Evolutionary conservation across 1,140 invertebrate species (phyloP).

Genomic region (Megathymus violae): DNA sequence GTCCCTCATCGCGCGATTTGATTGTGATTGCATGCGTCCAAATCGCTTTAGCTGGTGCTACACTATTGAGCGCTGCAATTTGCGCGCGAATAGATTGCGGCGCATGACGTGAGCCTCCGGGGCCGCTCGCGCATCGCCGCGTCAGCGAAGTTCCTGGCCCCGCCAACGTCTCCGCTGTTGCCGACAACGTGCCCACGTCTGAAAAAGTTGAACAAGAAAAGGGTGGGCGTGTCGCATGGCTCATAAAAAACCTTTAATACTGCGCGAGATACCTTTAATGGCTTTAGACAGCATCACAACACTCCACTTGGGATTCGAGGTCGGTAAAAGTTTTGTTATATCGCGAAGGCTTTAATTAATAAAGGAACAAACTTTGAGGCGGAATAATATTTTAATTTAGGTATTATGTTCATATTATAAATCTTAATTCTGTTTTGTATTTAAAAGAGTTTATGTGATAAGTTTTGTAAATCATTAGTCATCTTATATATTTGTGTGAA

Average conservation of each 20-base stretch:
- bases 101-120: slow-evolving; percentile 65
- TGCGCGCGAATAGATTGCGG: slow-evolving; percentile 67
- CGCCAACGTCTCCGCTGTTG: slow-evolving; percentile 44
- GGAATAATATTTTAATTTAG: not conserved
- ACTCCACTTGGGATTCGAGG: not conserved
- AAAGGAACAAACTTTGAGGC: slow-evolving; percentile 12
- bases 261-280: slow-evolving; percentile 25
- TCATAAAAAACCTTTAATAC: slow-evolving; percentile 56
- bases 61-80: slow-evolving; percentile 64
- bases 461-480: not conserved
- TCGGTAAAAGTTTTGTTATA: slow-evolving; percentile 25
- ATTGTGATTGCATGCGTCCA: slow-evolving; percentile 73
- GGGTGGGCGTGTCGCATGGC: slow-evolving; percentile 64
- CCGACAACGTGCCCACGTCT: slow-evolving; percentile 47
- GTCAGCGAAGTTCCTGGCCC: slow-evolving; percentile 63
- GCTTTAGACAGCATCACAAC: slow-evolving; percentile 5
- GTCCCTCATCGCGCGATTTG: slow-evolving; percentile 68
- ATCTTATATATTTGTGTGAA: not conserved
- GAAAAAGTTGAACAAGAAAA: slow-evolving; percentile 62
- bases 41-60: slow-evolving; percentile 63
- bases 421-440: not conserved
- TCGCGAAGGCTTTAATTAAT: slow-evolving; percentile 23
- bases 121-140: slow-evolving; percentile 64
- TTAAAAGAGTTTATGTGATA: not conserved
- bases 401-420: not conserved